Base-by-base conservation (phyloP, 2,797 vertebrate genomes). In the Allobates femoralis region DNA sequence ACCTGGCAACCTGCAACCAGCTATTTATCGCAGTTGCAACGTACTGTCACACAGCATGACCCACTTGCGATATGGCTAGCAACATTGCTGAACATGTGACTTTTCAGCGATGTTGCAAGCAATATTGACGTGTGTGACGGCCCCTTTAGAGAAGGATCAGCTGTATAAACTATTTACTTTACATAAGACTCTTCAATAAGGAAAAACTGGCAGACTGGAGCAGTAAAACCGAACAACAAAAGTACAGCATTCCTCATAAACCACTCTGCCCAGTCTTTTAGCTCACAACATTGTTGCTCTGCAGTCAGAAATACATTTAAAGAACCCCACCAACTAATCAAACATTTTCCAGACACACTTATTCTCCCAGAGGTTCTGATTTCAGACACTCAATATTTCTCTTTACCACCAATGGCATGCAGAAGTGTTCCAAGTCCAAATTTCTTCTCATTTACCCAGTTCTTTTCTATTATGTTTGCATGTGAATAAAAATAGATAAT, bases 321-420 rank as follows among this genome's bases (percentile, higher is more conserved):
- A 79, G 58, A 85, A 21, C 75, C 84, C 83, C 32, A n/a, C 53
- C 62, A 66, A 85, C 53, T 80, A 79, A 85, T 74, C 73, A 80
- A 62, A 85, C 77, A 73, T 74, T 80, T 85, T 85, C 77, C 77
- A 85, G 84, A 80, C 84, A 73, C 77, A 71, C 84, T 80, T 78
- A 34, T 79, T 58, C 66, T 85, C 84, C 28, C 37, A 73, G 60
- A 46, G 41, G 74, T 73, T 73, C 84, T 79, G 32, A 71, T 58
- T 64, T 79, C 84, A 85, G 76, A 78, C 62, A 46, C 32, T 79
- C 32, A 73, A 80, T 77, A 79, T 62, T 85, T 69, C 71, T 56
- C 75, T 85, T 73, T 85, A 85, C 74, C 77, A 46, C 66, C 84
- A 74, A 71, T 80, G 84, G 77, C 77, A 80, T 55, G 37, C 77